phyloP scores from a whole-genome alignment of 2,797 vertebrate species.

The Acomys russatus region DNA sequence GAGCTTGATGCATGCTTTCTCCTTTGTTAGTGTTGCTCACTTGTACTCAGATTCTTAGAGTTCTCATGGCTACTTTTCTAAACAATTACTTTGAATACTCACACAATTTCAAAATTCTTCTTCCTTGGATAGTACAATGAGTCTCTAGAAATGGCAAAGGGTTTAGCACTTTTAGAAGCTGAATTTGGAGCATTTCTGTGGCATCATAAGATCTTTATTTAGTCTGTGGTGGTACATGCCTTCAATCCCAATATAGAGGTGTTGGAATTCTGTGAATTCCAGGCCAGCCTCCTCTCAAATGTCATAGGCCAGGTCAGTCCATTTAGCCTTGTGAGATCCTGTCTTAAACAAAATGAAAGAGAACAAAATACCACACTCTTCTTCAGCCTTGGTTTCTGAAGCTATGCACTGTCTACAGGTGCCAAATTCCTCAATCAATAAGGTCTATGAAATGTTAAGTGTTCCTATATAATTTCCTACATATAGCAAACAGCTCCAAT shows the following conservation, averaged over 20 bases:
- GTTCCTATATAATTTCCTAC: background rate
- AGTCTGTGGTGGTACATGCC: background rate
- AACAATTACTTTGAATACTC: background rate
- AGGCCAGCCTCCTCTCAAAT: background rate
- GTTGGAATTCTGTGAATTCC: background rate
- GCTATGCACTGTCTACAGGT: background rate
- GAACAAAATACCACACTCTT: background rate
- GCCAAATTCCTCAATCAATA: background rate
- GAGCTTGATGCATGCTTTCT: background rate
- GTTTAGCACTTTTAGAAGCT: background rate
- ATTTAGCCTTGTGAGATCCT: background rate
- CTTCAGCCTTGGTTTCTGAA: background rate
- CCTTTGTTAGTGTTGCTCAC: background rate
- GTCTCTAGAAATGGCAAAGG: background rate
- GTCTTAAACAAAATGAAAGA: background rate
- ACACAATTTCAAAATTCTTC: background rate
- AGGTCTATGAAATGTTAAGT: background rate
- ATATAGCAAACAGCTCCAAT: background rate
- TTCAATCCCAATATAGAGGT: background rate
- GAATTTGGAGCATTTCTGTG: background rate
- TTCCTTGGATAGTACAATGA: background rate
- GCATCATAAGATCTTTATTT: background rate
- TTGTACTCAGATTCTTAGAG: slow-evolving; percentile 21
- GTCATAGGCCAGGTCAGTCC: background rate
- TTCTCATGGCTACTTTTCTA: background rate